Evolutionary conservation across 64 coral and sea anemone species (phyloP).

Genomic region (Stichodactyla helianthus): DNA sequence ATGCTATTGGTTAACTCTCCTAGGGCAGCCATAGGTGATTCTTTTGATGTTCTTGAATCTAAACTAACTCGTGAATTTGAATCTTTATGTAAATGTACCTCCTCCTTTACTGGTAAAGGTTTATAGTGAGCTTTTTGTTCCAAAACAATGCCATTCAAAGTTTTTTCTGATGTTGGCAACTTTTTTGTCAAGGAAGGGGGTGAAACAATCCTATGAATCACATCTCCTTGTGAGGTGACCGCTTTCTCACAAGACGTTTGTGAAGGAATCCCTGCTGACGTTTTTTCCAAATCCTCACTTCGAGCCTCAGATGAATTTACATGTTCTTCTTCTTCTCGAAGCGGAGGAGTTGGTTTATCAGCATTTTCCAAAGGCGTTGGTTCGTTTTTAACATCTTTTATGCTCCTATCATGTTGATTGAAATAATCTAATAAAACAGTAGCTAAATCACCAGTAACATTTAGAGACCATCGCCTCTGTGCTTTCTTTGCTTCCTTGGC

Average conservation of each 20-base stretch:
- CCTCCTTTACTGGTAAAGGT: background rate
- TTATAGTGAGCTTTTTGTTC: background rate
- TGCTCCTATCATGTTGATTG: background rate
- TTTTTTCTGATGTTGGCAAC: background rate
- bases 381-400: background rate
- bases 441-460: slow-evolving; percentile 8
- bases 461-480: background rate
- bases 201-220: background rate
- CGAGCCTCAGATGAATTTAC: background rate
- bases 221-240: background rate
- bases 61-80: background rate
- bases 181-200: background rate
- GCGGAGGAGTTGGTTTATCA: background rate
- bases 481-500: background rate
- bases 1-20: background rate
- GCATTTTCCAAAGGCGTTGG: background rate
- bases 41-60: background rate
- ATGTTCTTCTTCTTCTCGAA: background rate
- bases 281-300: background rate
- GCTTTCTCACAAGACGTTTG: background rate
- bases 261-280: background rate
- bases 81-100: too few species aligned
- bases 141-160: background rate
- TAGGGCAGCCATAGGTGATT: background rate
- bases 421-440: background rate